Conservation (phyloP, 1,140 invertebrate genomes). For the Drosophila bocki region DNA sequence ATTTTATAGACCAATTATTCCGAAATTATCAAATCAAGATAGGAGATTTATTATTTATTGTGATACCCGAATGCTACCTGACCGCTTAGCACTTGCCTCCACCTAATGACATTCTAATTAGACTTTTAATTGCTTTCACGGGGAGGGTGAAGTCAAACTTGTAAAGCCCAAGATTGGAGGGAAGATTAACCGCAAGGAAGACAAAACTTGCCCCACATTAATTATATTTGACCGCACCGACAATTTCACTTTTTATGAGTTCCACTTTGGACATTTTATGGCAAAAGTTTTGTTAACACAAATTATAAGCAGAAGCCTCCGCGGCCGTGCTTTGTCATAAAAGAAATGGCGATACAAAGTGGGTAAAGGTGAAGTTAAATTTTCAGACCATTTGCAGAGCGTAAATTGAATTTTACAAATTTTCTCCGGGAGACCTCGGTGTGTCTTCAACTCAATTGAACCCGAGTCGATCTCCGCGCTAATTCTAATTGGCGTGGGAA, state of each 20-base stretch:
- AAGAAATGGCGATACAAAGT: constrained; percentile 27
- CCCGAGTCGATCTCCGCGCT: constrained; percentile 13
- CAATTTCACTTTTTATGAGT: constrained; percentile 62
- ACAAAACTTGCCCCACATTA: constrained; percentile 70
- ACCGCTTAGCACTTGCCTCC: constrained; percentile 52
- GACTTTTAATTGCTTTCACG: constrained; percentile 73
- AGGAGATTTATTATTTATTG: constrained; percentile 41
- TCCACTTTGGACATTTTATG: constrained; percentile 65
- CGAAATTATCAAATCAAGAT: constrained; percentile 22
- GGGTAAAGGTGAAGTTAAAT: constrained; percentile 35
- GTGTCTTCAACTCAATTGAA: constrained; percentile 34
- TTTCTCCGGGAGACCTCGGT: constrained; percentile 29
- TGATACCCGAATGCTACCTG: constrained; percentile 33
- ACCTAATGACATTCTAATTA: constrained; percentile 74
- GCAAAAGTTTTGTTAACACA: constrained; percentile 70
- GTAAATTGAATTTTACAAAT: constrained; percentile 69
- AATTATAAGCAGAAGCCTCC: constrained; percentile 49
- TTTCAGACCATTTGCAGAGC: constrained; percentile 55
- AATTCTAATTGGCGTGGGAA: constrained; percentile 81
- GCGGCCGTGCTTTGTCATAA: constrained; percentile 46
- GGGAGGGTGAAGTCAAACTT: constrained; percentile 13
- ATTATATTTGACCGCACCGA: constrained; percentile 72
- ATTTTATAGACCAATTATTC: constrained; percentile 23
- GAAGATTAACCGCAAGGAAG: constrained; percentile 32
- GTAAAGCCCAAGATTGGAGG: constrained; percentile 55